Base-by-base conservation (phyloP, 2,113 vertebrate species). In the Grus americana region DNA sequence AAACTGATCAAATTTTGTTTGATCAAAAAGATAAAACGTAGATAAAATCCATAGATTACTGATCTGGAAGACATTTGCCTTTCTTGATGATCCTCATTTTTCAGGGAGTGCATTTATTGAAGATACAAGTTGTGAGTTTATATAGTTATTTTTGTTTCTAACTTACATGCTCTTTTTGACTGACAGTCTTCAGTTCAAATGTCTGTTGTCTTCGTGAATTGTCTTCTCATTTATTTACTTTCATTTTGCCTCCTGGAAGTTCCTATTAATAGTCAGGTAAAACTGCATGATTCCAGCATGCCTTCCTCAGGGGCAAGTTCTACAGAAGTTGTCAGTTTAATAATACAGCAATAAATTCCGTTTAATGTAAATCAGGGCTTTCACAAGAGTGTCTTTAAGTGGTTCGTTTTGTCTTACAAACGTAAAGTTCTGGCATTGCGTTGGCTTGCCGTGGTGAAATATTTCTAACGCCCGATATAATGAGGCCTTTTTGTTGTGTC, bases 311-410 rank as follows among this genome's bases (percentile, higher is more conserved):
- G 89, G 85, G 29, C 85, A 70, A 86, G 67, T 83, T 91, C 91
- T 92, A 82, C 34, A 83, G 66, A 72, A 90, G 50, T 59, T 71
- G 95, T 89, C 88, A 85, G 79, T 89, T 95, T 83, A 86, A 76
- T 89, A 96, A 62, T 32, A 38, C 3, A 65, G 62, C 47, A 91
- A 67, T 71, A 72, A 88, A 89, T 46, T 87, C 86, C 14, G 46
- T 90, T 95, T 92, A 66, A 80, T 95, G 73, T 55, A 91, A 94
- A 93, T 84, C 68, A 82, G 79, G 83, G 46, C 86, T 76, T 88
- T 49, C n/a, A 63, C 21, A 75, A 74, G 27, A 62, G 42, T 58
- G 20, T 46, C 80, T 91, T 75, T 27, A 79, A 94, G 57, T 29
- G 70, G 47, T 54, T 93, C 40, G 19, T 94, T 95, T 96, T 79